Base-by-base conservation (phyloP, 2,888 invertebrate species). In the Melipona bicolor region DNA sequence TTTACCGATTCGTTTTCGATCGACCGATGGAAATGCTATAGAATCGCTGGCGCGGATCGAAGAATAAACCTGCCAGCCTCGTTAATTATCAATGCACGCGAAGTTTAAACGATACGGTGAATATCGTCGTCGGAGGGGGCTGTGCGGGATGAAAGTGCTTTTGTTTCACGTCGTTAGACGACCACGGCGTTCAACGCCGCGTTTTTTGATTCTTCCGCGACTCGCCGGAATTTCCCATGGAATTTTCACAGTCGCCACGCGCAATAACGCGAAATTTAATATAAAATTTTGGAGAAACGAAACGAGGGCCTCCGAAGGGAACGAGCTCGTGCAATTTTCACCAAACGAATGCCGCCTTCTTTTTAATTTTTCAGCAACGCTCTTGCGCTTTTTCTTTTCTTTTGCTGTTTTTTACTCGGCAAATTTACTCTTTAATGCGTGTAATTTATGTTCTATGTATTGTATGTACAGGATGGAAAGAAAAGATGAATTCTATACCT, bases 1-100 rank as follows among this genome's bases (percentile, higher is more conserved):
- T 79, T 81, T 61, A 72, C 67, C 79, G 62, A 79, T 83, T 43
- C 43, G 9, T 43, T 43, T 9, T 9, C 62, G 32, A 56, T 56
- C 43, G 43, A 36, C 36, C 36, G 62, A 21, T 27, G 32, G 43
- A 76, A 75, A 68, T 56, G 65, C 36, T 36, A 36, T 36, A 32
- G 72, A 80, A 84, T 76, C 59, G 82, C 32, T 59, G 65, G 62
- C 36, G 27, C 4, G 5, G 43, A 27, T 4, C 4, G 21, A 9
- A 19, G 32, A 54, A 49, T 4, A 52, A 19, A 17, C 21, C 32
- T 32, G 19, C 19, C 32, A 27, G 54, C 36, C 72, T 62, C 56
- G 68, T 84, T 80, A 84, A 79, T 76, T 84, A 76, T 71, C 75
- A 77, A 85, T 70, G 65, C 52, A 56, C 56, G 43, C 32, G 21